These are phyloP conservation scores for Urophycis tenuis DNA, from an alignment of 2,797 vertebrate species.

Conservation along the genomic window DNA sequence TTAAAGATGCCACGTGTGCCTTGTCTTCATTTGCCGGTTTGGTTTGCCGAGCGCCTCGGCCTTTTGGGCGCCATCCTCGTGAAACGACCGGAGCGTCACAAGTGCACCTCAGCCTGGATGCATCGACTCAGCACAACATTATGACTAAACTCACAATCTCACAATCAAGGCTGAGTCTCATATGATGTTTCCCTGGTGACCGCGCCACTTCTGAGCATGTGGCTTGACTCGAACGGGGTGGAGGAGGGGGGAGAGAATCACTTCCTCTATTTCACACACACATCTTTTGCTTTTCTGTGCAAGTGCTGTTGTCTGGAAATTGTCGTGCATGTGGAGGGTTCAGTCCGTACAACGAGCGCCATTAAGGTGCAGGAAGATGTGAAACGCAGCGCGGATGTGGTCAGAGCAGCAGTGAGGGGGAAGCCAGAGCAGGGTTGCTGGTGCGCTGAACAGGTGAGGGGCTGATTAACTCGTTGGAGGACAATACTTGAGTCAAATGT, in stretches of 20 bases:
- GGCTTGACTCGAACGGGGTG: not conserved
- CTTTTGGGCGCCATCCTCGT: too few relatives aligned
- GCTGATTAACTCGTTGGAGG: not conserved
- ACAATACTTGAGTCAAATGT: not conserved
- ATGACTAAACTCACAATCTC: not conserved
- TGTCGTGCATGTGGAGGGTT: not conserved
- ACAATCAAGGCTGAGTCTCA: too few relatives aligned
- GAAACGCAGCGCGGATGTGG: constrained; percentile 66
- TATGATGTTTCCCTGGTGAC: not conserved
- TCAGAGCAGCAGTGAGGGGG: constrained; percentile 58
- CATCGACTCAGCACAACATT: not conserved
- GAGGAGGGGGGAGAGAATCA: not conserved
- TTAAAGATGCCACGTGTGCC: constrained; percentile 47
- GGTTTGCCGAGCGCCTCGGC: too few relatives aligned
- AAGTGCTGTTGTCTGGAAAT: not conserved
- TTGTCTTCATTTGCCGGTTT: constrained; percentile 29
- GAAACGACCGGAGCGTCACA: too few relatives aligned
- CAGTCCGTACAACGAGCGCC: not conserved
- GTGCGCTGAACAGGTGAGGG: not conserved
- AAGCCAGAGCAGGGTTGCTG: constrained; percentile 41
- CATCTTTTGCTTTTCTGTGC: not conserved
- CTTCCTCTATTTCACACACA: constrained; percentile 12
- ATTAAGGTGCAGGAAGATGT: constrained; percentile 12
- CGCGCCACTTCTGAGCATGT: not conserved
- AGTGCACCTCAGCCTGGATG: not conserved